Percentiles rank a stretch among this genome's conserved stretches.
phyloP scores from a whole-genome alignment of 2,888 invertebrate species.

The Parnassius glacialis region DNA sequence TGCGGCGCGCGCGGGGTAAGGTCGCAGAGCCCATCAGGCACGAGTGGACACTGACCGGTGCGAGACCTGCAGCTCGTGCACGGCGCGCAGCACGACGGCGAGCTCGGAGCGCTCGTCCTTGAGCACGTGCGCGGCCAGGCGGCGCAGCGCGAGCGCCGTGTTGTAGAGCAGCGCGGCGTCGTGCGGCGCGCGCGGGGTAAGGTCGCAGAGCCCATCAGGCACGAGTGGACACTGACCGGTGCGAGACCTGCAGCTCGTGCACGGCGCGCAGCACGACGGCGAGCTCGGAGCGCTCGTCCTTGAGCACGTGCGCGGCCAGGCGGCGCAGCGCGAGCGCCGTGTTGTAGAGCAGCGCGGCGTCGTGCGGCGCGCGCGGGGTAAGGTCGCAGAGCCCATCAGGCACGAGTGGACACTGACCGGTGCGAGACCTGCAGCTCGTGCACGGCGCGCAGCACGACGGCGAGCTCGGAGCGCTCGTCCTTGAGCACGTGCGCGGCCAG shows the following conservation, averaged over 20 bases:
- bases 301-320: constrained; percentile 93
- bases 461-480: constrained; percentile 95
- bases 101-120: constrained; percentile 97
- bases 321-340: constrained; percentile 95
- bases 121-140: constrained; percentile 93
- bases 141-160: constrained; percentile 94
- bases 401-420: no score
- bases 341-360: constrained; percentile 95
- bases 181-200: no score
- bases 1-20: no score
- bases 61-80: constrained; percentile 95
- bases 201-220: background rate
- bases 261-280: constrained; percentile 94
- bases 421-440: constrained; percentile 96
- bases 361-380: no score
- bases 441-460: constrained; percentile 93
- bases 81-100: constrained; percentile 92
- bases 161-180: constrained; percentile 96
- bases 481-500: constrained; percentile 95
- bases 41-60: no score
- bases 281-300: constrained; percentile 95
- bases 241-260: constrained; percentile 95
- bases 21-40: background rate
- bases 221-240: no score
- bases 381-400: no score